Percentiles rank a stretch among this genome's conserved stretches.
Evolutionary conservation across 2,888 invertebrate species (phyloP).

Genomic region (Andrena minutula): DNA sequence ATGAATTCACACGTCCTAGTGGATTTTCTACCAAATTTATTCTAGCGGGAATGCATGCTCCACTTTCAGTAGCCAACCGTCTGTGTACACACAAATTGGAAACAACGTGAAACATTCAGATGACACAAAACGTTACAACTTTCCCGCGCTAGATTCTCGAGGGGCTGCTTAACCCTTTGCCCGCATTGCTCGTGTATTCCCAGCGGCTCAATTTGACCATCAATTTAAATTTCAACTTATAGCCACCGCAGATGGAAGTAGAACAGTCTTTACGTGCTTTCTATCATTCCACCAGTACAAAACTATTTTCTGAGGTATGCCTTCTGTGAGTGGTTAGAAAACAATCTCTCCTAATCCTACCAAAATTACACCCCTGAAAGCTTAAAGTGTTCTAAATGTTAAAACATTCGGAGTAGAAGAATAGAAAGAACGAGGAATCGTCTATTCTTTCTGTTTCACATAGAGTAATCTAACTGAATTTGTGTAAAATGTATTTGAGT

Average conservation of each 20-base stretch:
- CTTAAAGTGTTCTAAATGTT: not conserved
- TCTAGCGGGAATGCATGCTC: not conserved
- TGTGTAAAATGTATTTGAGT: not conserved
- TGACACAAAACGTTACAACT: not conserved
- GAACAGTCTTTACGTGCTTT: not conserved
- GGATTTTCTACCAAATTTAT: constrained; percentile 1
- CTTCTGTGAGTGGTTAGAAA: not conserved
- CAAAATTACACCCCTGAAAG: constrained; percentile 1
- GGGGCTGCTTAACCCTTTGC: not conserved
- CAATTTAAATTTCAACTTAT: not conserved
- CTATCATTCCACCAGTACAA: not conserved
- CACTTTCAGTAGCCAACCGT: constrained; percentile 2
- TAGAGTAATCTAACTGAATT: not conserved
- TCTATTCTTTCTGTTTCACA: not conserved
- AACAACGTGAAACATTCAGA: not conserved
- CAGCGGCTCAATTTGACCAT: not conserved
- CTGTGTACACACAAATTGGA: constrained; percentile 5
- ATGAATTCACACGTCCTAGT: not conserved
- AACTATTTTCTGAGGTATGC: not conserved
- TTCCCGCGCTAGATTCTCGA: not conserved
- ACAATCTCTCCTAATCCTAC: not conserved
- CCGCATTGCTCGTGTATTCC: not conserved
- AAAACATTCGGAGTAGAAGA: not conserved
- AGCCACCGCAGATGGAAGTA: not conserved
- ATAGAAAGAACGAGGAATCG: not conserved